A percentile compares a stretch with the other conserved stretches of the same genome.
phyloP scores from a whole-genome alignment of 2,888 invertebrate genomes.

The Rhyacophila evoluta region DNA sequence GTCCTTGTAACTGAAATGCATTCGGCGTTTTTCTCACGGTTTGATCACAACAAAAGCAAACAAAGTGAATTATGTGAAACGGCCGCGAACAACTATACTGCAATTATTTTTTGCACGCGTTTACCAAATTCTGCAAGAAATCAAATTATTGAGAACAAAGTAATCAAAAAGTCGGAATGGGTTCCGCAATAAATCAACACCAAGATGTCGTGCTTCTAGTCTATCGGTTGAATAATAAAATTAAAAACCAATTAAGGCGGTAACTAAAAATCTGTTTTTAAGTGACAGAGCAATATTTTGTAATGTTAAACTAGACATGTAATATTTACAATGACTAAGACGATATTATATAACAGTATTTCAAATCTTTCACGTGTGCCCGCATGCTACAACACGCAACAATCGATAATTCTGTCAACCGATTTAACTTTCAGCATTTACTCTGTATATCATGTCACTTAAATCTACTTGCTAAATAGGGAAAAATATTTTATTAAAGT shows the following conservation, averaged over 20 bases:
- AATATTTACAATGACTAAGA: too few species aligned
- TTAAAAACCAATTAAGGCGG: not conserved
- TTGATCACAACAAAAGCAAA: not conserved
- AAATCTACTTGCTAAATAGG: too few species aligned
- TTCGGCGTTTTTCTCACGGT: not conserved
- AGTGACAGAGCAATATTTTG: not conserved
- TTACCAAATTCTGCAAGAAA: constrained; percentile 7
- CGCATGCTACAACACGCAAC: too few species aligned
- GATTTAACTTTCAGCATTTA: too few species aligned
- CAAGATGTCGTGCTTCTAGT: not conserved
- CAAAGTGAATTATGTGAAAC: not conserved
- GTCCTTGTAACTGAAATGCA: not conserved
- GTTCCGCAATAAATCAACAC: not conserved
- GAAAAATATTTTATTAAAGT: too few species aligned
- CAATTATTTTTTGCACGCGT: constrained; percentile 17
- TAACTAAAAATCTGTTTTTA: not conserved
- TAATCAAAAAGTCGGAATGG: not conserved
- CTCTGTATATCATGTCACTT: too few species aligned
- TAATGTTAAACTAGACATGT: too few species aligned
- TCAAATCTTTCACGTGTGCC: too few species aligned
- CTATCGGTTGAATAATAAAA: not conserved
- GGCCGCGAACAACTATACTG: not conserved
- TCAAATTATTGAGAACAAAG: constrained; percentile 22
- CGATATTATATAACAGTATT: too few species aligned
- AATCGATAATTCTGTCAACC: too few species aligned